Evolutionary conservation across 2,888 invertebrate genomes (phyloP).

Genomic region (Nasonovia ribisnigri): DNA sequence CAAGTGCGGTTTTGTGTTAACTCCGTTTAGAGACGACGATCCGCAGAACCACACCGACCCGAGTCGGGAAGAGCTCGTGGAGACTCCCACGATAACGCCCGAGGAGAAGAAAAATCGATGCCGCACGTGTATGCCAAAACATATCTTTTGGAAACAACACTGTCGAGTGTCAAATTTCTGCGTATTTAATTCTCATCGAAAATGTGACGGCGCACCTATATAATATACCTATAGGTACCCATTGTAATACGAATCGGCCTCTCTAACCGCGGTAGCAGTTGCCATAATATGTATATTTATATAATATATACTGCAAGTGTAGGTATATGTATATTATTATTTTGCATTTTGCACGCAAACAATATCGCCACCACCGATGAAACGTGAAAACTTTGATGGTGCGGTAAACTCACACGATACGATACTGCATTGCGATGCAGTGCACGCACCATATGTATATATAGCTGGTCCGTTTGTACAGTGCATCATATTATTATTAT

Average conservation of each 20-base stretch:
- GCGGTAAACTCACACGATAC: background rate
- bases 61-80: background rate
- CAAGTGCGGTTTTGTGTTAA: background rate
- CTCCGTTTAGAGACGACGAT: background rate
- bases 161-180: background rate
- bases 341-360: background rate
- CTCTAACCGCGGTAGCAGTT: background rate
- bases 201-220: background rate
- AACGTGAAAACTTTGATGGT: background rate
- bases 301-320: background rate
- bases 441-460: background rate
- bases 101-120: background rate
- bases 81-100: background rate
- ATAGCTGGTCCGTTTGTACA: background rate
- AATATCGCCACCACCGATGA: background rate
- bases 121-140: background rate
- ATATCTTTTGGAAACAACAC: too few relatives aligned
- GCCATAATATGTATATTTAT: background rate
- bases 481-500: too few relatives aligned
- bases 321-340: background rate
- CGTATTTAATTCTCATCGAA: background rate
- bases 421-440: background rate
- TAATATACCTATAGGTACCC: too few relatives aligned
- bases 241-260: background rate
- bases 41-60: background rate